Conservation (phyloP, 2,113 vertebrate species). For the Thalassoma bifasciatum region DNA sequence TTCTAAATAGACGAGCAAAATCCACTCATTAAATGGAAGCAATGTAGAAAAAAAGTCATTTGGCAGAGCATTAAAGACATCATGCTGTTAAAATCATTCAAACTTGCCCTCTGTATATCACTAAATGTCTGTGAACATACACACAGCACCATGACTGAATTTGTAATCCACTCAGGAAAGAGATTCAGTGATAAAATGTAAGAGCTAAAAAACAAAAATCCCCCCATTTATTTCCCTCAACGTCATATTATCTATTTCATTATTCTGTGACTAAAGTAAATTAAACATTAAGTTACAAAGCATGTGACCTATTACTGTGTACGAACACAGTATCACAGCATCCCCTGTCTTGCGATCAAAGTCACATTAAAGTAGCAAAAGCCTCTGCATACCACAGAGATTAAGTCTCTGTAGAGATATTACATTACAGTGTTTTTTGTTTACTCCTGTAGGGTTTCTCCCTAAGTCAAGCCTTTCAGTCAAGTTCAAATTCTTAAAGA, state of each 20-base stretch:
- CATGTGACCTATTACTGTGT: background rate
- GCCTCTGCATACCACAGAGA: conserved; percentile 5
- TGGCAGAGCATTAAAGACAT: background rate
- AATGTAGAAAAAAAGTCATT: background rate
- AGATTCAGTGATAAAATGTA: too few species aligned
- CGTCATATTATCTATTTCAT: too few species aligned
- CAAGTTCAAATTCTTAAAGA: conserved; percentile 38
- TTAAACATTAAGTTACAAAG: too few species aligned
- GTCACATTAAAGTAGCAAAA: conserved; percentile 7
- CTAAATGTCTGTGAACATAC: background rate
- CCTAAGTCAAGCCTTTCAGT: conserved; percentile 14
- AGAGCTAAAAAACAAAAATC: background rate
- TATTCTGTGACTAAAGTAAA: too few species aligned
- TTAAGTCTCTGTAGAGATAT: background rate
- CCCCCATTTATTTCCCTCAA: too few species aligned
- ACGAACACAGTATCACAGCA: too few species aligned
- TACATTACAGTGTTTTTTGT: conserved; percentile 3
- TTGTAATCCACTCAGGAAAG: too few species aligned
- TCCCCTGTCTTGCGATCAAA: conserved; percentile 6
- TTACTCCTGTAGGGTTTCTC: background rate
- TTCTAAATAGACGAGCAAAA: background rate
- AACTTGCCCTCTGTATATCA: background rate
- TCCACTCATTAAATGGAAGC: background rate
- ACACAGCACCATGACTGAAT: conserved; percentile 1
- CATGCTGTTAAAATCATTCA: background rate